Evolutionary conservation across 2,888 invertebrate genomes (phyloP).

Genomic region (Tachina lurida): DNA sequence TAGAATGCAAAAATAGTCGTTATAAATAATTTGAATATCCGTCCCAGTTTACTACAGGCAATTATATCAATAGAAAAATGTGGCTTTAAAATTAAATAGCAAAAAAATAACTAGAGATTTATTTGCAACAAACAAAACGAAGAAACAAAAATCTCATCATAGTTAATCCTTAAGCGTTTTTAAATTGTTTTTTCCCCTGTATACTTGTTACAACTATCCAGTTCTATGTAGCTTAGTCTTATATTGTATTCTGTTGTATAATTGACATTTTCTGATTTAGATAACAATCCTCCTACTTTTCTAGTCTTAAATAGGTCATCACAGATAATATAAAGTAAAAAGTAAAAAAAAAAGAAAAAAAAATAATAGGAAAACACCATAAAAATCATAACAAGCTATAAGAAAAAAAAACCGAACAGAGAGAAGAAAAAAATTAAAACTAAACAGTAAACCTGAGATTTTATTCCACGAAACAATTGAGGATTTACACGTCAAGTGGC

Average conservation of each 20-base stretch:
- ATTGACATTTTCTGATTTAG: slow-evolving; percentile 58
- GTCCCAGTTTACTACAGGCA: too few species aligned
- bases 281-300: slow-evolving; percentile 24
- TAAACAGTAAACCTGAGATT: slow-evolving; percentile 54
- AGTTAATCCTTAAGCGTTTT: slow-evolving; percentile 6
- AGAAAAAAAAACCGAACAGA: slow-evolving; percentile 27
- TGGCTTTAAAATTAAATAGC: not conserved
- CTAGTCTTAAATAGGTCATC: slow-evolving; percentile 34
- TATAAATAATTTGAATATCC: too few species aligned
- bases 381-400: not conserved
- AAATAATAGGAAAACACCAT: not conserved
- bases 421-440: slow-evolving; percentile 11
- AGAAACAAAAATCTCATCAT: slow-evolving; percentile 1
- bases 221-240: slow-evolving; percentile 2
- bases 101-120: not conserved
- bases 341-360: not conserved
- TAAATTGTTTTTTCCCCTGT: slow-evolving; percentile 21
- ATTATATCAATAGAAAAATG: too few species aligned
- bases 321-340: not conserved
- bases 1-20: too few species aligned
- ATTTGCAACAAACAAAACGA: not conserved
- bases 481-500: slow-evolving; percentile 67
- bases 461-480: slow-evolving; percentile 53
- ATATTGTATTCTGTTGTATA: slow-evolving; percentile 44
- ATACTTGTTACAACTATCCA: not conserved